Conservation (phyloP, 2,113 vertebrate genomes). For the Prionailurus bengalensis region DNA sequence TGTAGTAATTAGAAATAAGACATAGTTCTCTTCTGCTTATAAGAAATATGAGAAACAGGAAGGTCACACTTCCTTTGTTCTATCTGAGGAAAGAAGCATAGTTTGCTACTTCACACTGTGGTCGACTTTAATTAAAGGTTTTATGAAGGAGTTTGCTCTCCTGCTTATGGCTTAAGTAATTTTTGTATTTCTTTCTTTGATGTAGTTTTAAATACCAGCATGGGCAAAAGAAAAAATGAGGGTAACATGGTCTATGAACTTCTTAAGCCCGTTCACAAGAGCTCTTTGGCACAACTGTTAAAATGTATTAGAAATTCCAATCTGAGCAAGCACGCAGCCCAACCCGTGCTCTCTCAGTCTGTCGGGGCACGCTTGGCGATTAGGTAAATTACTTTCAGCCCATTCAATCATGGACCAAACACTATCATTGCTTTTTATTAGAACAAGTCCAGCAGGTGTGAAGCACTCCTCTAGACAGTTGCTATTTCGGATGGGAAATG, state of each 20-base stretch:
- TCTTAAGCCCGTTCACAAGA: constrained; percentile 27
- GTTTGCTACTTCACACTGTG: not conserved
- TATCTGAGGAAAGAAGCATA: not conserved
- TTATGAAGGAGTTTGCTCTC: constrained; percentile 36
- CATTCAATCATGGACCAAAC: not conserved
- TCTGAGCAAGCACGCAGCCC: not conserved
- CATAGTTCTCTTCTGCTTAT: constrained; percentile 8
- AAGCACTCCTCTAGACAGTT: not conserved
- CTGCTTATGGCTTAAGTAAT: constrained; percentile 16
- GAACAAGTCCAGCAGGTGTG: not conserved
- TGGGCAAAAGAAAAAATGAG: not conserved
- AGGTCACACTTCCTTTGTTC: not conserved
- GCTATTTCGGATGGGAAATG: not conserved
- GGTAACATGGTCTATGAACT: not conserved
- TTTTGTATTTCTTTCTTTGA: constrained; percentile 13
- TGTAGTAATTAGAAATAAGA: not conserved
- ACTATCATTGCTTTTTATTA: not conserved
- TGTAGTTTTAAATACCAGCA: not conserved
- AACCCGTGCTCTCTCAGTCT: not conserved
- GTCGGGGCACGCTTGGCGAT: not conserved
- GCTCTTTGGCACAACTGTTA: not conserved
- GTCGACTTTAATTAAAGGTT: constrained; percentile 49
- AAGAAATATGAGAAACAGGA: not conserved
- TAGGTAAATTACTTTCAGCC: not conserved
- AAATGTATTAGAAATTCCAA: constrained; percentile 36